Evolutionary conservation across 1,140 invertebrate genomes (phyloP).

Genomic region (Drosophila rhopaloa): DNA sequence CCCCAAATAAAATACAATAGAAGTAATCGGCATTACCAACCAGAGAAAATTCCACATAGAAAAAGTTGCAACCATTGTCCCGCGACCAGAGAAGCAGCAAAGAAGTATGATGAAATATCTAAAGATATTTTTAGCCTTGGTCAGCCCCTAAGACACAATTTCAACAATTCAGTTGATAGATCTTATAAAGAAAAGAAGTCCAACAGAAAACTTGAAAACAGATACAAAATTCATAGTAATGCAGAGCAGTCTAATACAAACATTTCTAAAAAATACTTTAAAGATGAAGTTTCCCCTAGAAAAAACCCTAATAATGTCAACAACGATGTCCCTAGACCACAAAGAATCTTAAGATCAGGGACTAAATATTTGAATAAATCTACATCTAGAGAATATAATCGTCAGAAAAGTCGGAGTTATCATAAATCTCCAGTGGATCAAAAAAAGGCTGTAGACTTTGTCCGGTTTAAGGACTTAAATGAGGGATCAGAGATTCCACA

Average conservation of each 20-base stretch:
- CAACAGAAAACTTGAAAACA: not conserved
- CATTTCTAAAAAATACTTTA: not conserved
- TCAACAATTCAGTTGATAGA: not conserved
- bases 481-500: constrained; percentile 43
- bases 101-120: not conserved
- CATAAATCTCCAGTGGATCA: not conserved
- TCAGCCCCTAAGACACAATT: not conserved
- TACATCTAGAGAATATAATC: not conserved
- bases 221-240: too few relatives aligned
- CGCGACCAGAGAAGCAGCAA: not conserved
- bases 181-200: too few relatives aligned
- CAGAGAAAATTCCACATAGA: not conserved
- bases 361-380: not conserved
- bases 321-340: not conserved
- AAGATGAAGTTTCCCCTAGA: not conserved
- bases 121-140: not conserved
- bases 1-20: not conserved
- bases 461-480: not conserved
- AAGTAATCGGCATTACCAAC: too few relatives aligned
- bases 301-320: not conserved
- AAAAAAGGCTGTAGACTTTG: constrained; percentile 25
- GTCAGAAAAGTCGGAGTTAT: not conserved
- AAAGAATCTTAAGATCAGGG: not conserved
- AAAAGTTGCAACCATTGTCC: not conserved
- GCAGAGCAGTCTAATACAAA: not conserved